Evolutionary conservation across 2,797 vertebrate genomes (phyloP), one percentile per base, ranked within the genome.

Genomic region (Leptatherina wallacei): DNA sequence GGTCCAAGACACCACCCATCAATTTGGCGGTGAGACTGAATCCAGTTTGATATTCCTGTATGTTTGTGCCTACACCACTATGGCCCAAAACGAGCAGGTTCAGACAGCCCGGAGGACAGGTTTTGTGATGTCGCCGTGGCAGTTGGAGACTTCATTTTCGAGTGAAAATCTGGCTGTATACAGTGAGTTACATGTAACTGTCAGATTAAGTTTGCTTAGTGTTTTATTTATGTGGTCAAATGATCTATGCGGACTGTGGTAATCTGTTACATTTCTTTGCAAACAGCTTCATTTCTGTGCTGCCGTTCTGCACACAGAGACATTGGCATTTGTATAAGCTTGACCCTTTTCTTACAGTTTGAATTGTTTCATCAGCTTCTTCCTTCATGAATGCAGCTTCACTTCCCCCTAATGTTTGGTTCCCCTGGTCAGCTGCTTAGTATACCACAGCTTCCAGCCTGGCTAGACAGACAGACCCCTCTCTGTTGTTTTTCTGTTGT

Each of bases 1-100:
- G 92, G 91, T 89, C 90, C 85, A 90, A 93, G 93, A 94, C 93
- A 93, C 93, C 93, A 94, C 93, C 93, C 93, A 94, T 94, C 93
- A 94, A 94, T 94, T 94, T 94, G 91, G 93, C 88, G 93, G 93
- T 93, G 91, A 92, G 91, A 91, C 91, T 92, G 91, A 90, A 85
- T 91, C 88, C 93, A 92, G 90, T 93, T 93, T 94, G 92, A 94
- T 94, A 91, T 94, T 93, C 93, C 89, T 92, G 91, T 91, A 91
- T 94, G 91, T 91, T 93, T 91, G 92, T 91, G 91, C 89, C 89
- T 89, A 57, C 85, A 88, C 90, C 88, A 87, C 90, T 77, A 82
- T 82, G 88, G 88, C 88, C 85, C 65, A 77, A 92, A 92, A 92
- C 87, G 81, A 92, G 90, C 92, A 91, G 93, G 92, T 93, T 88